phyloP scores from a whole-genome alignment of 2,113 vertebrate genomes.

The Odontophorus gujanensis region DNA sequence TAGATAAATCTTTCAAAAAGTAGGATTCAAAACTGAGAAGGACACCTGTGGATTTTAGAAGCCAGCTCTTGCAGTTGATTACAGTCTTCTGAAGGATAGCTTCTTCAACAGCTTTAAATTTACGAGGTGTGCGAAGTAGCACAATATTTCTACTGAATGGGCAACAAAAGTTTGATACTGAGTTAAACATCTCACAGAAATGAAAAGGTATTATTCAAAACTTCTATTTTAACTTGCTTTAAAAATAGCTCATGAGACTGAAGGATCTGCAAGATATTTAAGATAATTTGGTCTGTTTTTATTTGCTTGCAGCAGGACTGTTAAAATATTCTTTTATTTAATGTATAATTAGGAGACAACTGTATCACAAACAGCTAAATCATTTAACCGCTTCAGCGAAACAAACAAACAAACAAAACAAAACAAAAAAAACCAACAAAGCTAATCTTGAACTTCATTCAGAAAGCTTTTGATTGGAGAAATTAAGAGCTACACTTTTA shows the following conservation, averaged over 20 bases:
- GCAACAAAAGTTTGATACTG: conserved; percentile 38
- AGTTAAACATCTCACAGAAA: conserved; percentile 33
- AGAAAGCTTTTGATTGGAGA: conserved; percentile 51
- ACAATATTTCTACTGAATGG: conserved; percentile 55
- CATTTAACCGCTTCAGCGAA: conserved; percentile 18
- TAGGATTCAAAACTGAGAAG: not conserved
- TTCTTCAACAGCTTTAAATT: conserved; percentile 34
- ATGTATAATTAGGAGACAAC: conserved; percentile 52
- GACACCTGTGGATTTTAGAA: conserved; percentile 37
- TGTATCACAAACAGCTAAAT: conserved; percentile 8
- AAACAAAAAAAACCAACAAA: not conserved
- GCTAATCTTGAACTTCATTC: conserved; percentile 55
- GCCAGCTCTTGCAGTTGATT: not conserved
- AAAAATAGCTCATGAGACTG: conserved; percentile 8
- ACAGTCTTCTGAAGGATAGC: conserved; percentile 35
- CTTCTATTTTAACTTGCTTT: conserved; percentile 31
- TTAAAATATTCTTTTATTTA: conserved; percentile 58
- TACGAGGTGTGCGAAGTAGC: conserved; percentile 25
- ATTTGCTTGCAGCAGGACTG: not conserved
- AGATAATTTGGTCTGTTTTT: conserved; percentile 39
- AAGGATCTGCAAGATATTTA: conserved; percentile 54
- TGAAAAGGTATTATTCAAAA: conserved; percentile 22
- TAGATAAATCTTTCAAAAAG: conserved; percentile 15
- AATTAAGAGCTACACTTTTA: conserved; percentile 45
- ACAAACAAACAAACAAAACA: not conserved